Percentiles rank a stretch among this genome's conserved stretches.
These are phyloP conservation scores for Drosophila hydei DNA, from an alignment of 1,140 invertebrate genomes.

Conservation along the genomic window DNA sequence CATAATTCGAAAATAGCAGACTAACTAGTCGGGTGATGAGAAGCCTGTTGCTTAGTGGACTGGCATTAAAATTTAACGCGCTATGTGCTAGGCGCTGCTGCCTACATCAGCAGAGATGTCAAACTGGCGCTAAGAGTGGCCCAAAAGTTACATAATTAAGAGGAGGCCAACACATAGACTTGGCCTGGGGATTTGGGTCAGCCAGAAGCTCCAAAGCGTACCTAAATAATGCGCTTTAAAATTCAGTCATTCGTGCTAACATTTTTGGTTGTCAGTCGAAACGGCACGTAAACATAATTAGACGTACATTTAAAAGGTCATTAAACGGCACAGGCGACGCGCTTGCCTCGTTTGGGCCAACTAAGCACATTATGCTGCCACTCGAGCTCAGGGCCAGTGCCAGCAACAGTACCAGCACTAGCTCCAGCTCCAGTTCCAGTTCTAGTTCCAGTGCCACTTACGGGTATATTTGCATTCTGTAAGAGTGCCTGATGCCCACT, in stretches of 20 bases:
- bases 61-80: constrained; percentile 62
- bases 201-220: constrained; percentile 20
- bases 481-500: constrained; percentile 41
- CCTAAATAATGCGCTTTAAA: constrained; percentile 41
- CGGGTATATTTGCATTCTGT: constrained; percentile 68
- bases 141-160: constrained; percentile 72
- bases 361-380: constrained; percentile 39
- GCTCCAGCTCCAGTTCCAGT: not conserved
- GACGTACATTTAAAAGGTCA: constrained; percentile 79
- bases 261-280: constrained; percentile 46
- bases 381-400: constrained; percentile 33
- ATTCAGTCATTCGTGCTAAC: constrained; percentile 59
- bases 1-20: constrained; percentile 23
- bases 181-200: constrained; percentile 53
- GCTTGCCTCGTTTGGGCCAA: constrained; percentile 16
- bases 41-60: constrained; percentile 22
- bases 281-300: constrained; percentile 77
- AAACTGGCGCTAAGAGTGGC: constrained; percentile 37
- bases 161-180: constrained; percentile 72
- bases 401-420: not conserved
- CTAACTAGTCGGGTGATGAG: not conserved
- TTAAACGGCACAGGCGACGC: constrained; percentile 56
- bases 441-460: constrained; percentile 33
- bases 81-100: constrained; percentile 19
- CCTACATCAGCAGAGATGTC: constrained; percentile 43